These are phyloP conservation scores for Pica pica DNA, from an alignment of 2,113 vertebrate species.

Conservation along the genomic window DNA sequence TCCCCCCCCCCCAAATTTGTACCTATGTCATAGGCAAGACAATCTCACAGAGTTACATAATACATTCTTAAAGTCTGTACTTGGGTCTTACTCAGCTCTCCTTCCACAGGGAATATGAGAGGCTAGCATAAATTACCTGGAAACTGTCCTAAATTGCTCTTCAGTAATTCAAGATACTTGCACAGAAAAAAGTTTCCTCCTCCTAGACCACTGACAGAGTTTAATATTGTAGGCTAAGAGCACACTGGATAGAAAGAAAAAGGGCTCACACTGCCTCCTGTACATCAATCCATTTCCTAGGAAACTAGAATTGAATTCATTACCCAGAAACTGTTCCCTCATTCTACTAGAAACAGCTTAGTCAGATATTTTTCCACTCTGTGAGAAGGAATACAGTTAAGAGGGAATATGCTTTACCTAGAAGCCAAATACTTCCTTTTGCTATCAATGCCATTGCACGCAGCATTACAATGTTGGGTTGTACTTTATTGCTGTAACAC, in stretches of 20 bases:
- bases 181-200: background rate
- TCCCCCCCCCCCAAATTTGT: fast-evolving
- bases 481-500: background rate
- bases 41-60: background rate
- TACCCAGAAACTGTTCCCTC: background rate
- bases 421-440: background rate
- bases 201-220: background rate
- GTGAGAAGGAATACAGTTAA: background rate
- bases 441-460: background rate
- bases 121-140: background rate
- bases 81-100: background rate
- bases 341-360: background rate
- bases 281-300: background rate
- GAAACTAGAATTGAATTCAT: constrained; percentile 4
- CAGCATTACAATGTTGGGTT: background rate
- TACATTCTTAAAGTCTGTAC: background rate
- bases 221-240: background rate
- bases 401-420: background rate
- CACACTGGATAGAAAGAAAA: background rate
- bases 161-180: background rate
- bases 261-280: background rate
- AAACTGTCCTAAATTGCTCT: background rate
- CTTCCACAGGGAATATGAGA: background rate
- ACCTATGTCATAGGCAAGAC: background rate
- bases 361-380: background rate